Conservation (phyloP, 2,888 invertebrate genomes). For the Pyrrhosoma nymphula region DNA sequence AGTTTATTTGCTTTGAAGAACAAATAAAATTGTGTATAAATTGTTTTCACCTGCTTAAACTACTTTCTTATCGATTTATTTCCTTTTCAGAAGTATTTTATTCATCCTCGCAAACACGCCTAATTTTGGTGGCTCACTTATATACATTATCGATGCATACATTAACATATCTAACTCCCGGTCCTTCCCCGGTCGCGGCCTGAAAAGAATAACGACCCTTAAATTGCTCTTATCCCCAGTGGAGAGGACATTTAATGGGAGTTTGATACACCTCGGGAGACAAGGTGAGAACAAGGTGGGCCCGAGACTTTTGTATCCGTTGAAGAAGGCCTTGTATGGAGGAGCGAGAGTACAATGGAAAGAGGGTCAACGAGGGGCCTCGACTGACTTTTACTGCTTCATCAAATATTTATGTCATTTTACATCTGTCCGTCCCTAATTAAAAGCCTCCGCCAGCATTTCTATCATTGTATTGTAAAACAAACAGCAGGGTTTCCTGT, state of each 20-base stretch:
- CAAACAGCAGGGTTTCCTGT: conserved; percentile 29
- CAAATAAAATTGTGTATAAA: background rate
- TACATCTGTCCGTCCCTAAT: background rate
- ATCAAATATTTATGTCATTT: conserved; percentile 53
- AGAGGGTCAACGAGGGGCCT: background rate
- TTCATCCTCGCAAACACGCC: background rate
- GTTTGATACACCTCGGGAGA: conserved; percentile 30
- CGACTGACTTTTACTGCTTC: conserved; percentile 28
- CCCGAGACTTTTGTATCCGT: background rate
- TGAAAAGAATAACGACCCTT: background rate
- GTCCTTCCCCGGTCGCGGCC: background rate
- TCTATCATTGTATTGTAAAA: conserved; percentile 47
- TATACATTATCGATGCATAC: conserved; percentile 19
- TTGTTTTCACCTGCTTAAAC: conserved; percentile 41
- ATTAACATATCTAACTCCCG: conserved; percentile 41
- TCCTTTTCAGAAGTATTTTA: background rate
- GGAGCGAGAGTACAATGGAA: background rate
- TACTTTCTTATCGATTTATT: conserved; percentile 23
- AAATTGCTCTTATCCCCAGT: background rate
- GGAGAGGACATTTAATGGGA: conserved; percentile 16
- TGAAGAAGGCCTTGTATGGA: background rate
- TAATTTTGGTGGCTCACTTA: background rate
- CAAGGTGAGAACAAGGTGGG: conserved; percentile 58
- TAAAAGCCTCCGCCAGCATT: background rate
- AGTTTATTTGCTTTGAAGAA: conserved; percentile 34